Evolutionary conservation across 2,888 invertebrate species (phyloP), one percentile per base, ranked within the genome.

Genomic region (Epistrophella euchroma): DNA sequence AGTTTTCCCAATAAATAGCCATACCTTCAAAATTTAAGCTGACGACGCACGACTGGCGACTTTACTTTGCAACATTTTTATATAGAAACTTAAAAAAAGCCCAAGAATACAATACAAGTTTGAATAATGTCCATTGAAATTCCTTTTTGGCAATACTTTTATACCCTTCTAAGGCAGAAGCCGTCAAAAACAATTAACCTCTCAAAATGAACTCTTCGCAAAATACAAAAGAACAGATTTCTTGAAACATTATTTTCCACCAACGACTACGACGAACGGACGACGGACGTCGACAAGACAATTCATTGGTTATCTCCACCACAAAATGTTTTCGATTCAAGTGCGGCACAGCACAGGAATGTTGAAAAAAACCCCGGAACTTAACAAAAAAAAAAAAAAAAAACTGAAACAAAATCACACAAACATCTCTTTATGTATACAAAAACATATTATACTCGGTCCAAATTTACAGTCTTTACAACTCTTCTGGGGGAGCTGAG

Each of bases 111-210:
- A 50, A 50, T 32, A 56, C 64, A 45, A 35, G 19, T 37, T 37
- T 35, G 35, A 52, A 47, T 19, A 60, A 64, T 52, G 7, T 52
- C 52, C 15, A 52, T 52, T 68, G 68, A 68, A 68, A 66, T 66
- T 66, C 66, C 47, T 32, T 37, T 68, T 22, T 68, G 37, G 37
- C 68, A 52, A 60, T 28, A 52, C 35, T 25, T 35, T n/a, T 19
- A 28, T 28, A 52, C 22, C 68, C 68, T 68, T 68, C 68, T 52
- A 37, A 68, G 68, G 68, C 68, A 52, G 68, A 68, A 68, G 68
- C 68, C 68, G 68, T 68, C 68, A 68, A 68, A 68, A 68, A 68
- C 68, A 68, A 68, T 68, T 68, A 68, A 52, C 52, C 37, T 68
- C 52, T 68, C 32, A 37, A 22, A 52, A 52, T 35, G 22, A 11